These are phyloP conservation scores for Standfussiana lucernea DNA, from an alignment of 2,888 invertebrate species.

Conservation along the genomic window DNA sequence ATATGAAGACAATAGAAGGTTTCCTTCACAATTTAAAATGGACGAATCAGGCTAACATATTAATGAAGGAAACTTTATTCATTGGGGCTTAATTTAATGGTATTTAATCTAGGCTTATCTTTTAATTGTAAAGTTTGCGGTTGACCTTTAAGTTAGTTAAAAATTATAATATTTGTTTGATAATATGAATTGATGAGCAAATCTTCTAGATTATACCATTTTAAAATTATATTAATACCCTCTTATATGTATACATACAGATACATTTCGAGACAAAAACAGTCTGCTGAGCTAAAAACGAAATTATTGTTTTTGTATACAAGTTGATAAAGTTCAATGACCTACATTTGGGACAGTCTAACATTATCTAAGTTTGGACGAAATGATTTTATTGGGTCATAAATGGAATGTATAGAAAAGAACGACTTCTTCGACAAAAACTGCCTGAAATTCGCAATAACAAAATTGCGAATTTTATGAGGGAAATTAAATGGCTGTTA, in stretches of 20 bases:
- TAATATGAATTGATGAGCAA: background rate
- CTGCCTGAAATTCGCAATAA: conserved; percentile 16
- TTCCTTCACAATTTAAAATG: background rate
- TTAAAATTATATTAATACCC: conserved; percentile 23
- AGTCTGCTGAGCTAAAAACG: conserved; percentile 43
- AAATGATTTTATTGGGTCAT: conserved; percentile 49
- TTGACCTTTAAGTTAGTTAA: conserved; percentile 1
- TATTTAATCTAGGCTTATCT: background rate
- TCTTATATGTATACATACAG: conserved; percentile 35
- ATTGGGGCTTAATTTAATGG: conserved; percentile 2
- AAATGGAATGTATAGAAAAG: conserved; percentile 28
- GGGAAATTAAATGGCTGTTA: conserved; percentile 5
- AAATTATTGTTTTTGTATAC: conserved; percentile 52
- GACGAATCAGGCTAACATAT: background rate
- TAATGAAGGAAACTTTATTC: background rate
- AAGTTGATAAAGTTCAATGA: conserved; percentile 65
- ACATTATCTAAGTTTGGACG: conserved; percentile 38
- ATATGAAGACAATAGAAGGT: background rate
- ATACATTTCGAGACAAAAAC: conserved; percentile 31
- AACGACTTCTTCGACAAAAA: conserved; percentile 2
- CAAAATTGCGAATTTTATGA: conserved; percentile 41
- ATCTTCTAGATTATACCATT: background rate
- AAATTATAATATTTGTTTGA: background rate
- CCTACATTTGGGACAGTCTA: conserved; percentile 43
- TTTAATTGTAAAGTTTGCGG: background rate